Conservation (phyloP, 2,888 invertebrate genomes). For the Ophioninae sp. region DNA sequence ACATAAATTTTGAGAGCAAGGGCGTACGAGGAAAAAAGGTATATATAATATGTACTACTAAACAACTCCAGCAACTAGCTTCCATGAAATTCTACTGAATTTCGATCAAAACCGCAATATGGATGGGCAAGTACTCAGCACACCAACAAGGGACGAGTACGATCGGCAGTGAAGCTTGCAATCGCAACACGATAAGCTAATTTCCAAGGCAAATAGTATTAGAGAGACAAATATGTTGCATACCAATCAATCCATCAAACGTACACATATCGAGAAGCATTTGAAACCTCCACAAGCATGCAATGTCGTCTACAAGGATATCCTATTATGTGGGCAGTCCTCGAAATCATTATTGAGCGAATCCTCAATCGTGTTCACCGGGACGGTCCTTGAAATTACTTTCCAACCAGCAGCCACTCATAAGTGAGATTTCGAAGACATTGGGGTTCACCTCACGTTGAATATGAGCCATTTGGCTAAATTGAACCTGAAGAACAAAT, state of each 20-base stretch:
- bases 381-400: background rate
- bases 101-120: background rate
- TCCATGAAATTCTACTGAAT: background rate
- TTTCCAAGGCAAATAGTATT: conserved; percentile 37
- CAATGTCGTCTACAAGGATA: background rate
- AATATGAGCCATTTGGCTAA: background rate
- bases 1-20: no score
- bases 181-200: conserved; percentile 22
- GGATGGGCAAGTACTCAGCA: background rate
- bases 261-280: background rate
- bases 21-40: no score
- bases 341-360: background rate
- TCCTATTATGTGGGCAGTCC: background rate
- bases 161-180: conserved; percentile 18
- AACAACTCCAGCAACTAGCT: background rate
- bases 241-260: background rate
- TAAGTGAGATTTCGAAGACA: background rate
- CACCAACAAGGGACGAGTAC: conserved; percentile 12
- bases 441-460: background rate
- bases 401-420: background rate
- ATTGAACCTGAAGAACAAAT: no score
- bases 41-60: background rate
- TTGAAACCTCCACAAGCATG: background rate
- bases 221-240: conserved; percentile 33
- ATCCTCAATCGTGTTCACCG: background rate